Evolutionary conservation across 1,140 invertebrate genomes (phyloP).

Genomic region (Polypedilum vanderplanki): DNA sequence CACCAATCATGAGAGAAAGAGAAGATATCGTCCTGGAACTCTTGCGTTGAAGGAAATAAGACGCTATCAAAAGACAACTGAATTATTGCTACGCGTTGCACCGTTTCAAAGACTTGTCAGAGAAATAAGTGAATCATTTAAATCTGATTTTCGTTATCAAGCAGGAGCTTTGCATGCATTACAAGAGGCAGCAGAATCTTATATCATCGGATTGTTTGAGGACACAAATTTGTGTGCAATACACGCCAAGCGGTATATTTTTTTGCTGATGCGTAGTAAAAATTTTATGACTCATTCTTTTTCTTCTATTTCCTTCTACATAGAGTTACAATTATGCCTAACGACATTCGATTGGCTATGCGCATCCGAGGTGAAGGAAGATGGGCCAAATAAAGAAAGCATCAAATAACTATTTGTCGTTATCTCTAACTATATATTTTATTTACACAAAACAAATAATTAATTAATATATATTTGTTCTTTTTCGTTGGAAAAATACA

Average conservation of each 20-base stretch:
- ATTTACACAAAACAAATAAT: no score
- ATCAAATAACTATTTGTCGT: not conserved
- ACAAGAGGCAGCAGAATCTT: conserved; percentile 7
- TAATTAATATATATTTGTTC: no score
- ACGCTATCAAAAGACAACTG: conserved; percentile 68
- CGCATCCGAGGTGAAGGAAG: conserved; percentile 56
- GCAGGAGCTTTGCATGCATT: conserved; percentile 58
- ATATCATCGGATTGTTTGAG: conserved; percentile 21
- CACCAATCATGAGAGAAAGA: conserved; percentile 44
- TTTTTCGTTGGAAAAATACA: no score
- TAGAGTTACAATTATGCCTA: conserved; percentile 54
- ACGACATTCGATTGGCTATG: conserved; percentile 68
- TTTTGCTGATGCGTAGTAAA: conserved; percentile 37
- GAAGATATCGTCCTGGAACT: conserved; percentile 56
- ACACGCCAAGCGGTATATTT: not conserved
- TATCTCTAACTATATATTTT: no score
- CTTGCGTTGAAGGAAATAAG: conserved; percentile 74
- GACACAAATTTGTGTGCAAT: conserved; percentile 19
- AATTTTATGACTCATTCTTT: not conserved
- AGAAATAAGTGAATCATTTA: conserved; percentile 78
- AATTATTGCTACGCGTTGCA: conserved; percentile 74
- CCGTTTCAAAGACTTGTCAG: conserved; percentile 77
- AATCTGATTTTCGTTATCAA: conserved; percentile 74
- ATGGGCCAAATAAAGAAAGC: not conserved
- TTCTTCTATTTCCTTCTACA: not conserved